Conservation (phyloP, 2,797 vertebrate species). For the Clarias laeviceps region DNA sequence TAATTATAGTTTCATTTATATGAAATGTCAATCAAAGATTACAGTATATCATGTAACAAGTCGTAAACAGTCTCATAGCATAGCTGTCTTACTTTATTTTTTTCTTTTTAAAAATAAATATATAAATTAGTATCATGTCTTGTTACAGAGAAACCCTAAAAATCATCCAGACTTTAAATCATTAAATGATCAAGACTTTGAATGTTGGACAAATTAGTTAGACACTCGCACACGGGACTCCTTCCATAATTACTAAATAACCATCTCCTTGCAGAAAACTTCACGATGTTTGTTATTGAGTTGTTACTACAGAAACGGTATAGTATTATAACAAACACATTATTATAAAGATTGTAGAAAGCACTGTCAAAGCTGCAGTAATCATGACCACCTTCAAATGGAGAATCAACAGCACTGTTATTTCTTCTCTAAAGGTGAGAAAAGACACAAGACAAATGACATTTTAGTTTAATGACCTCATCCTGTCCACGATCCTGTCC, state of each 20-base stretch:
- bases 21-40: not conserved
- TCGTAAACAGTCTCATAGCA: not conserved
- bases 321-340: not conserved
- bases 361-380: not conserved
- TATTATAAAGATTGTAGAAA: not conserved
- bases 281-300: not conserved
- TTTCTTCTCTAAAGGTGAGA: not conserved
- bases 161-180: not conserved
- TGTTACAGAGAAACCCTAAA: not conserved
- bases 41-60: not conserved
- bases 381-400: not conserved
- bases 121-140: not conserved
- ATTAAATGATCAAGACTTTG: not conserved
- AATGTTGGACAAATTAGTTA: not conserved
- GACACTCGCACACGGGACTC: not conserved
- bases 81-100: not conserved
- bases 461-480: conserved; percentile 29
- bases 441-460: not conserved
- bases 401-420: not conserved
- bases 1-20: not conserved
- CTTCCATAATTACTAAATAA: not conserved
- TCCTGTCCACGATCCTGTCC: conserved; percentile 18
- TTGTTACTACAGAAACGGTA: not conserved
- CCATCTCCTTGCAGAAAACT: not conserved
- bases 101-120: not conserved